These are phyloP conservation scores for Prionailurus bengalensis DNA, from an alignment of 2,113 vertebrate genomes.

Conservation along the genomic window DNA sequence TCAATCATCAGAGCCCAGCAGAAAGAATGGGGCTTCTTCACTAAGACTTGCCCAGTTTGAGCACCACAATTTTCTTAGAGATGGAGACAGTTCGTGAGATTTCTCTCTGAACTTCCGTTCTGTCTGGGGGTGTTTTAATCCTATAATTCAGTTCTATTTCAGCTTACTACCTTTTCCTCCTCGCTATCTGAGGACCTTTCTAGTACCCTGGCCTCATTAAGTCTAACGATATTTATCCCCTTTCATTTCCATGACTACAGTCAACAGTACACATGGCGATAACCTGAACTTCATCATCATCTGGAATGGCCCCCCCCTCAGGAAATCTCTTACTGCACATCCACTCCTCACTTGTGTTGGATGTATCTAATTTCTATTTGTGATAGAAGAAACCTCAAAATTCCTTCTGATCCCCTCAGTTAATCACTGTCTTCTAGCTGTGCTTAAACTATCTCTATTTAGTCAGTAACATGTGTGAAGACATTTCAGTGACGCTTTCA, in stretches of 20 bases:
- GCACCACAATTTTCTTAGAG: neutral
- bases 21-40: neutral
- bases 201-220: neutral
- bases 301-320: neutral
- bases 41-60: neutral
- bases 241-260: neutral
- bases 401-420: neutral
- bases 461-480: neutral
- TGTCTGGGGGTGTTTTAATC: neutral
- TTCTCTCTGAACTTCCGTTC: neutral
- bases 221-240: neutral
- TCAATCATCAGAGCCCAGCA: neutral
- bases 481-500: neutral
- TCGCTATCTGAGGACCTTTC: neutral
- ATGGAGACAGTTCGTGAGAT: neutral
- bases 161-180: neutral
- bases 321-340: neutral
- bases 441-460: neutral
- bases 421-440: neutral
- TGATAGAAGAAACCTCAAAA: neutral
- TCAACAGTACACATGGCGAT: neutral
- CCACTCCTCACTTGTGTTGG: neutral
- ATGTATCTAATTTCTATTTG: neutral
- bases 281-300: neutral
- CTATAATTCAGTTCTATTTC: neutral